These are phyloP conservation scores for Acanthaster planci DNA, from an alignment of 35 echinoderm and acorn worm genomes.

Conservation along the genomic window DNA sequence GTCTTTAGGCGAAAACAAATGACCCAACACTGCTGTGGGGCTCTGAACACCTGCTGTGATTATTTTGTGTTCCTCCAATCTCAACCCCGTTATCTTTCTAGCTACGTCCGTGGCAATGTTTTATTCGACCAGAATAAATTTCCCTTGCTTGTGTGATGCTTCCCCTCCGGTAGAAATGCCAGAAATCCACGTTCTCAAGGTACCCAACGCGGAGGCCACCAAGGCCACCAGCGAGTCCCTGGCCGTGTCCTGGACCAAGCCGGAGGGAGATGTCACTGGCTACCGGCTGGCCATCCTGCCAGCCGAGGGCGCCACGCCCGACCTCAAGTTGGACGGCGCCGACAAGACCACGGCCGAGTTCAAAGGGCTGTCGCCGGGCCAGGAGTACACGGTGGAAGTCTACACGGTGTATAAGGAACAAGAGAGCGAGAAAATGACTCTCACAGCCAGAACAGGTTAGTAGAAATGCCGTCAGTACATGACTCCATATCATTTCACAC, in stretches of 20 bases:
- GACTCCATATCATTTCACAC: too few species aligned
- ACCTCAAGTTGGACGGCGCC: conserved; percentile 55
- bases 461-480: too few species aligned
- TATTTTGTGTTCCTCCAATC: too few species aligned
- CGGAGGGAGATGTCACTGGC: conserved; percentile 79
- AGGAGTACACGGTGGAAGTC: conserved; percentile 76
- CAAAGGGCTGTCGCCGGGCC: conserved; percentile 51
- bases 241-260: conserved; percentile 66
- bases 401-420: conserved; percentile 55
- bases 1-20: too few species aligned
- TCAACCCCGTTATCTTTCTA: too few species aligned
- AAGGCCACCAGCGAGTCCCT: conserved; percentile 46
- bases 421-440: conserved; percentile 68
- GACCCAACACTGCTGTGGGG: too few species aligned
- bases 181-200: conserved; percentile 35
- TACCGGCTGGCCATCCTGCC: conserved; percentile 66
- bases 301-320: conserved; percentile 64
- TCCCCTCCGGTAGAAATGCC: conserved; percentile 32
- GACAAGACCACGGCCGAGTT: conserved; percentile 65
- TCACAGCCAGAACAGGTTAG: conserved; percentile 80
- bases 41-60: too few species aligned
- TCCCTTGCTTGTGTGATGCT: background rate
- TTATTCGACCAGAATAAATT: background rate
- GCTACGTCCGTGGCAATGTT: background rate
- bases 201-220: conserved; percentile 27